Evolutionary conservation across 2,888 invertebrate genomes (phyloP).

Genomic region (Barypeithes pellucidus): DNA sequence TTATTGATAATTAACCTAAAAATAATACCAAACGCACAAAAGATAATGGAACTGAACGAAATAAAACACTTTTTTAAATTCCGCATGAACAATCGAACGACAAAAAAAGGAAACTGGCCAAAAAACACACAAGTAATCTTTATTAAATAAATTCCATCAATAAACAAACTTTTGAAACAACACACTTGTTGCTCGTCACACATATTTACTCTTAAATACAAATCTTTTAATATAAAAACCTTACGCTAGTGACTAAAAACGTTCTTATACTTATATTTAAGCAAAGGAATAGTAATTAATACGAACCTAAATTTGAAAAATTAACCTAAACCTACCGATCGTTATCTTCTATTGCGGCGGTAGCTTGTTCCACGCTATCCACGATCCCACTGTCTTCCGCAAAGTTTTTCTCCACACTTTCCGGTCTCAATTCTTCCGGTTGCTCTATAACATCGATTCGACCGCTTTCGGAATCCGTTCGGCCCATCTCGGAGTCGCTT

Average conservation of each 20-base stretch:
- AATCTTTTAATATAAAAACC: constrained; percentile 15
- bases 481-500: constrained; percentile 7
- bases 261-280: constrained; percentile 27
- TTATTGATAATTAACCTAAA: constrained; percentile 20
- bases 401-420: constrained; percentile 53
- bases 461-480: constrained; percentile 12
- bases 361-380: constrained; percentile 53
- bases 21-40: background rate
- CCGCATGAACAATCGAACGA: background rate
- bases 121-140: constrained; percentile 2
- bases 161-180: constrained; percentile 32
- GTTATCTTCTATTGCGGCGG: constrained; percentile 49
- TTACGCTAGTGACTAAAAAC: constrained; percentile 40
- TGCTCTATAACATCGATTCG: constrained; percentile 42
- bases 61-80: background rate
- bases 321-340: constrained; percentile 61
- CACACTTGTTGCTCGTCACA: constrained; percentile 13
- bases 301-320: constrained; percentile 31
- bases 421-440: constrained; percentile 54
- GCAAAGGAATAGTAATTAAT: constrained; percentile 17
- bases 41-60: background rate
- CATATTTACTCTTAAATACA: constrained; percentile 20
- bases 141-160: constrained; percentile 37
- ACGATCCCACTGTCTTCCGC: constrained; percentile 61
- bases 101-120: background rate